These are phyloP conservation scores for Tubulanus polymorphus DNA, from an alignment of 2,888 invertebrate species.

Conservation along the genomic window DNA sequence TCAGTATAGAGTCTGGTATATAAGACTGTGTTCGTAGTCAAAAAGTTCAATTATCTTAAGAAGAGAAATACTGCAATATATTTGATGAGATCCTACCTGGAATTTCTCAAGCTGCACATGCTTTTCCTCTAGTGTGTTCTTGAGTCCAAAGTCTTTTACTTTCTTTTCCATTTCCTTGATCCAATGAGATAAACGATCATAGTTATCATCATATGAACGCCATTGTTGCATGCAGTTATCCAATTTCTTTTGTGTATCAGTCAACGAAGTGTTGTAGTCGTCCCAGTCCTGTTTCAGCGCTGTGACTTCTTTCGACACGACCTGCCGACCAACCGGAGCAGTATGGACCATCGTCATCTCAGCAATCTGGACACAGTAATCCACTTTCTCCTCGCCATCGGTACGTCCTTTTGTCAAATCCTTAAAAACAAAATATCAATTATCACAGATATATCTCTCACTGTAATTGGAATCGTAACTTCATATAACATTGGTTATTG, in stretches of 20 bases:
- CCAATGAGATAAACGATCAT: slow-evolving; percentile 81
- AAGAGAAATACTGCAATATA: too few relatives aligned
- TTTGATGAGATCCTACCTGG: slow-evolving; percentile 58
- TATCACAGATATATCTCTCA: background rate
- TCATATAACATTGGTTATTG: background rate
- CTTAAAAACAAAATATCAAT: slow-evolving; percentile 23
- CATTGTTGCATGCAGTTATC: slow-evolving; percentile 74
- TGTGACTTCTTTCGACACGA: slow-evolving; percentile 41
- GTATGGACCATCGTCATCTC: slow-evolving; percentile 62
- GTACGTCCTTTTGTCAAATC: slow-evolving; percentile 61
- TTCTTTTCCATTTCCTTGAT: slow-evolving; percentile 77
- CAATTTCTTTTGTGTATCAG: slow-evolving; percentile 69
- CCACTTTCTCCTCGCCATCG: slow-evolving; percentile 58
- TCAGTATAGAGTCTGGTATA: too few relatives aligned
- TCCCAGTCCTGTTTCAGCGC: slow-evolving; percentile 42
- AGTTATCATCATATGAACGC: slow-evolving; percentile 78
- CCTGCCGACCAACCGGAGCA: slow-evolving; percentile 41
- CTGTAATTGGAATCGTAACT: background rate
- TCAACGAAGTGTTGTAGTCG: slow-evolving; percentile 50
- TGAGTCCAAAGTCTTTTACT: slow-evolving; percentile 80
- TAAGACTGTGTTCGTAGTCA: too few relatives aligned
- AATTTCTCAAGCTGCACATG: slow-evolving; percentile 68
- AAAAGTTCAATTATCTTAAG: too few relatives aligned
- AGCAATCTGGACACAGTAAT: slow-evolving; percentile 65
- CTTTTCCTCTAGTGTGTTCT: slow-evolving; percentile 77